Base-by-base conservation (phyloP, 2,113 vertebrate species). In the Ameiurus melas region DNA sequence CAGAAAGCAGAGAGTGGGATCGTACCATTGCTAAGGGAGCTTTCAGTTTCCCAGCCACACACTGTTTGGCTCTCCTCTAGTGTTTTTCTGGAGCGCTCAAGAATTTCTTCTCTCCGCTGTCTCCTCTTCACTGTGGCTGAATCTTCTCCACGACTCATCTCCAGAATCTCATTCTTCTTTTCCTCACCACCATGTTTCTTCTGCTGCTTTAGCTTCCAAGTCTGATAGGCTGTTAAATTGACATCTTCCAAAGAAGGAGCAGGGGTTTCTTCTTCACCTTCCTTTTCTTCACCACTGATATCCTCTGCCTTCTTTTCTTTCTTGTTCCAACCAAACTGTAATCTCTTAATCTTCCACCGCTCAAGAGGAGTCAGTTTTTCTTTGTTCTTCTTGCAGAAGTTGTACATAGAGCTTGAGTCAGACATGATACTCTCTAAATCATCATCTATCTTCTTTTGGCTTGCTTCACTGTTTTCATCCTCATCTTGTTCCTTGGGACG, bases 271-370 rank as follows among this genome's bases (percentile, higher is more conserved):
- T 16, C 83, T 86, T 90, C 92, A 57, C 92, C 94, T 33, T 93
- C 94, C 0, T 88, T 92, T 14, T 84, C 87, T 2, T 86, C 93
- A 51, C 93, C 94, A 71, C 91, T 87, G 1, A 94, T 88, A 0
- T 93, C 95, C 78, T 92, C 94, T 0, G 91, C 86, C 30, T 95
- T 96, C 1, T 92, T 90, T 10, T 96, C 96, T 88, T 96, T 98
- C 91, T 97, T 98, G 92, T 99, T 98, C 95, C 97, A 99, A 5
- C 98, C 98, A 79, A 98, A 99, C 77, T 99, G 97, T 92, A 99
- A 97, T 87, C 98, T 96, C 90, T 99, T 99, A 86, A 99, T 43
- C 68, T 96, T 97, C 98, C 98, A 99, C 43, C 98, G 95, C 90
- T 99, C 97, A 87, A 99, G 89, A 36, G 98, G 94, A 0, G 97